These are phyloP conservation scores for Heliothis subflexa DNA, from an alignment of 1,140 invertebrate species.

Conservation along the genomic window DNA sequence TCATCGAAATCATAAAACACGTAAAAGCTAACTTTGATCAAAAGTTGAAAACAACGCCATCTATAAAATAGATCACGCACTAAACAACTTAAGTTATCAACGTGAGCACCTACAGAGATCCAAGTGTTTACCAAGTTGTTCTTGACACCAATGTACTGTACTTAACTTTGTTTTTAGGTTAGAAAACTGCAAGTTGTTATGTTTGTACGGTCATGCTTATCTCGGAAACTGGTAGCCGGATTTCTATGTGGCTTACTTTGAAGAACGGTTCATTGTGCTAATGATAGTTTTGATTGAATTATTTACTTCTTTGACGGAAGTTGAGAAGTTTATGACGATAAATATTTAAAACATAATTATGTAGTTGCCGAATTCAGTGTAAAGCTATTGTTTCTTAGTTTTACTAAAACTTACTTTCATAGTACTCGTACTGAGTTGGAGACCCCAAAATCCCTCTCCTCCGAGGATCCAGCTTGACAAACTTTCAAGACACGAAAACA, in stretches of 20 bases:
- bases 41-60: conserved; percentile 51
- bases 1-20: no score
- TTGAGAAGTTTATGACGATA: no score
- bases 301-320: no score
- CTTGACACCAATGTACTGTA: conserved; percentile 42
- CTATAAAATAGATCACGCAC: conserved; percentile 55
- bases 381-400: background rate
- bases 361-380: background rate
- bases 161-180: conserved; percentile 44
- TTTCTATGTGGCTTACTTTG: conserved; percentile 1
- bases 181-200: conserved; percentile 29
- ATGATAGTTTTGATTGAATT: background rate
- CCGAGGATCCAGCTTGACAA: conserved; percentile 64
- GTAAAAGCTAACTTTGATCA: background rate
- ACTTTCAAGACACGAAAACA: conserved; percentile 31
- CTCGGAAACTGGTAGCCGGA: background rate
- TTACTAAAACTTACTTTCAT: conserved; percentile 55
- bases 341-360: background rate
- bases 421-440: conserved; percentile 49
- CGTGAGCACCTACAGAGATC: conserved; percentile 16
- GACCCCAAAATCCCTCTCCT: conserved; percentile 61
- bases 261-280: background rate
- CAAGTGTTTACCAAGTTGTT: conserved; percentile 47
- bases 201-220: background rate
- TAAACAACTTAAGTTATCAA: conserved; percentile 34